Evolutionary conservation across 2,888 invertebrate species (phyloP).

Genomic region (Pseudanteris insignis): DNA sequence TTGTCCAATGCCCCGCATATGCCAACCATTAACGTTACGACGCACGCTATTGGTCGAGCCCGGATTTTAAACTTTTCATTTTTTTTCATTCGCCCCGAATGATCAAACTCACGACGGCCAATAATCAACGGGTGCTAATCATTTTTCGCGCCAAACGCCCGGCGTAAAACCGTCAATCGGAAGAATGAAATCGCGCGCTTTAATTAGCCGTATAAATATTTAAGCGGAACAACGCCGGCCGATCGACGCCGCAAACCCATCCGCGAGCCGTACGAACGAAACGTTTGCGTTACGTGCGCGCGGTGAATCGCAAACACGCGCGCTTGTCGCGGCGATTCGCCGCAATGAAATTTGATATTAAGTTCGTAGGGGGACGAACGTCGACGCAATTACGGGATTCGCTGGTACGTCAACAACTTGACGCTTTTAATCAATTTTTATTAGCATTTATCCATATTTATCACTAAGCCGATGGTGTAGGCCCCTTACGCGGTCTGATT

Average conservation of each 20-base stretch:
- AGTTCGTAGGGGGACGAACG: constrained; percentile 2
- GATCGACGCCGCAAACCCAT: not conserved
- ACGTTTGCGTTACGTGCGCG: constrained; percentile 6
- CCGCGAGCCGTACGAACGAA: constrained; percentile 9
- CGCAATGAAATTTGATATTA: too few relatives aligned
- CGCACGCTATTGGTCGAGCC: constrained; percentile 25
- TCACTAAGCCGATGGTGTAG: constrained; percentile 12
- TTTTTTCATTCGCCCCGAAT: too few relatives aligned
- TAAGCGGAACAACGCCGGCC: not conserved
- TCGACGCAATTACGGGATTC: constrained; percentile 20
- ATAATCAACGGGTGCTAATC: not conserved
- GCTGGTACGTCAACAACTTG: constrained; percentile 31
- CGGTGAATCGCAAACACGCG: constrained; percentile 10
- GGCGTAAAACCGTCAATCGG: too few relatives aligned
- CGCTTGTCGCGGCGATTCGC: too few relatives aligned
- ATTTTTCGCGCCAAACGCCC: not conserved
- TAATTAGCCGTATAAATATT: constrained; percentile 21
- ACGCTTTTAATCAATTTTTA: constrained; percentile 41
- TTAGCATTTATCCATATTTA: constrained; percentile 42
- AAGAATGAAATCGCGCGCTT: not conserved
- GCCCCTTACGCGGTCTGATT: constrained; percentile 13
- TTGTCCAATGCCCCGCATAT: constrained; percentile 31
- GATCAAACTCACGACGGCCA: too few relatives aligned
- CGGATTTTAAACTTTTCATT: too few relatives aligned
- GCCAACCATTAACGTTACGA: constrained; percentile 29